These are phyloP conservation scores for Sciurus niger DNA, from an alignment of 2,113 vertebrate genomes.

Conservation along the genomic window DNA sequence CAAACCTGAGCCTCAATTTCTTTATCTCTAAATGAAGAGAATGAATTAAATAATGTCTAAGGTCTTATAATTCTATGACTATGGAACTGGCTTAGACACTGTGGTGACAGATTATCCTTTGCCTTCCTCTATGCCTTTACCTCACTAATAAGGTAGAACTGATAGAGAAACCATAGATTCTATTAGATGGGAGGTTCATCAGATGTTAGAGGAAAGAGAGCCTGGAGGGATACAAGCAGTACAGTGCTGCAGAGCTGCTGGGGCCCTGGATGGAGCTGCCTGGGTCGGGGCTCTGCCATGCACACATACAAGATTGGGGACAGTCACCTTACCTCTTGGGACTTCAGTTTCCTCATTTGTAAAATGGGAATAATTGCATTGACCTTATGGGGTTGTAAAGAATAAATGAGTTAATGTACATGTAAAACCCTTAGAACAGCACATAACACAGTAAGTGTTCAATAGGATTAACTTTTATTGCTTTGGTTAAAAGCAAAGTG, in stretches of 20 bases:
- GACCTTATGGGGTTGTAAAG: neutral
- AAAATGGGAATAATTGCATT: neutral
- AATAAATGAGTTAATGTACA: neutral
- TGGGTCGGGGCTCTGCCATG: neutral
- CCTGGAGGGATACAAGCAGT: neutral
- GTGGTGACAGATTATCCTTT: neutral
- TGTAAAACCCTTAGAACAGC: neutral
- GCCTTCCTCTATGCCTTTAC: slow-evolving; percentile 11
- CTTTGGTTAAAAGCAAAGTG: neutral
- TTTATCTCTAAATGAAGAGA: slow-evolving; percentile 13
- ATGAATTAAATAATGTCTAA: neutral
- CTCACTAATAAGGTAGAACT: neutral
- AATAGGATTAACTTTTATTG: neutral
- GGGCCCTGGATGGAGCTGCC: accelerated
- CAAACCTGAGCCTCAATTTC: neutral
- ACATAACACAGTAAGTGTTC: neutral
- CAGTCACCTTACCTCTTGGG: neutral
- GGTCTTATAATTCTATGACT: neutral
- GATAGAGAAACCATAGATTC: neutral
- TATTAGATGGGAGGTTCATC: neutral
- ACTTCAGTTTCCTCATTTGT: neutral
- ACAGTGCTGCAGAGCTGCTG: accelerated
- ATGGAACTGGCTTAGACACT: neutral
- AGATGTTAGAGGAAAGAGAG: neutral
- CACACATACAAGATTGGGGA: neutral